Evolutionary conservation across 1,140 invertebrate species (phyloP).

Genomic region (Brachionus sp.): DNA sequence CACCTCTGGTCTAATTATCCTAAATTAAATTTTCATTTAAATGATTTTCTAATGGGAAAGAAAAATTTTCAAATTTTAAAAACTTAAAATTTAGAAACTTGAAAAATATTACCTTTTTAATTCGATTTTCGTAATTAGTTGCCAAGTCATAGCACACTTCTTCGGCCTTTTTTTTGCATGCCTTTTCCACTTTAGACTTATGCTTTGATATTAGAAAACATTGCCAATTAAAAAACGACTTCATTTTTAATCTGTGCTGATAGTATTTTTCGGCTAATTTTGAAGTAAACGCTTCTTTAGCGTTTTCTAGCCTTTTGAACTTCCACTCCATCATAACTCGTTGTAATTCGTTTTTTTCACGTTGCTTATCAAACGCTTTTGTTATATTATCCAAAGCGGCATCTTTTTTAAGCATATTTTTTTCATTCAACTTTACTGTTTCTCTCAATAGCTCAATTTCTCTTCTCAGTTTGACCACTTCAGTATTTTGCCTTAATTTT

Average conservation of each 20-base stretch:
- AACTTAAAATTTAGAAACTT: not conserved
- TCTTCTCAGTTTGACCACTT: constrained; percentile 6
- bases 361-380: constrained; percentile 30
- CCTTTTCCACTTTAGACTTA: constrained; percentile 51
- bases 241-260: not conserved
- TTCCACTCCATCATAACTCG: constrained; percentile 41
- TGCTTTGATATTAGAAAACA: not conserved
- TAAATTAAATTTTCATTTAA: no score
- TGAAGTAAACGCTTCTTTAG: constrained; percentile 13
- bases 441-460: constrained; percentile 15
- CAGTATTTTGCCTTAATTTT: not conserved
- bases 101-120: constrained; percentile 53
- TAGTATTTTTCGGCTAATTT: constrained; percentile 45
- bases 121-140: constrained; percentile 55
- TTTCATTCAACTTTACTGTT: constrained; percentile 36
- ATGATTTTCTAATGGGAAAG: not conserved
- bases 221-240: constrained; percentile 25
- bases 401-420: constrained; percentile 37
- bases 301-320: constrained; percentile 1
- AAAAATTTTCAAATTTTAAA: no score
- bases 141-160: constrained; percentile 56
- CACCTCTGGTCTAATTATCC: no score
- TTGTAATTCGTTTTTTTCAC: constrained; percentile 36
- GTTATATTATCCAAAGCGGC: not conserved
- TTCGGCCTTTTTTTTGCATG: constrained; percentile 57